A percentile compares a stretch with the other conserved stretches of the same genome.
Conservation (phyloP, 2,113 vertebrate genomes). For the Lagopus muta region DNA sequence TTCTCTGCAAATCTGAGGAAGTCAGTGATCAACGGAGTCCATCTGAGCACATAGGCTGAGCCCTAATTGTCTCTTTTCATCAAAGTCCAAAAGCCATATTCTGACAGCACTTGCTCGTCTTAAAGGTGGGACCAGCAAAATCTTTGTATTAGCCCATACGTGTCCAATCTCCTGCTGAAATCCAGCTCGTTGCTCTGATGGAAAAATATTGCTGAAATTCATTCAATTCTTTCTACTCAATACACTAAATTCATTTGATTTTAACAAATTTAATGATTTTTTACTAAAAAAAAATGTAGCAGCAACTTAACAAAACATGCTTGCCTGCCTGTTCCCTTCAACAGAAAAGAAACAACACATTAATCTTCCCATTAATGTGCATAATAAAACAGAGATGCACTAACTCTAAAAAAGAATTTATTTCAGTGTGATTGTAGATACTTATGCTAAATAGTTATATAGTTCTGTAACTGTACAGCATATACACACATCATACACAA, state of each 20-base stretch:
- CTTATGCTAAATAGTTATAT: neutral
- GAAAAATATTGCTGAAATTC: neutral
- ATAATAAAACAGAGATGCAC: neutral
- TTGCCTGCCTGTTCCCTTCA: neutral
- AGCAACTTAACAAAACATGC: neutral
- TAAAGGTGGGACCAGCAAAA: neutral
- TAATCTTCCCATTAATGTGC: neutral
- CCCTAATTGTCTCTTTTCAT: neutral
- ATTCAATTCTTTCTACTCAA: neutral
- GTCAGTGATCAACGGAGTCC: neutral
- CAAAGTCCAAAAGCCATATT: neutral
- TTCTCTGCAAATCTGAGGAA: neutral
- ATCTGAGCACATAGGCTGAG: neutral
- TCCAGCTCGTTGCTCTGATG: neutral
- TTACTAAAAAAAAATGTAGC: neutral
- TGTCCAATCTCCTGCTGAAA: neutral
- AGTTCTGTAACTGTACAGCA: neutral
- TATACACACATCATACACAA: neutral
- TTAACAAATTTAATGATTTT: neutral
- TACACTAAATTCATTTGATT: neutral
- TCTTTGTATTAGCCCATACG: neutral
- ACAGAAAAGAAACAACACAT: neutral
- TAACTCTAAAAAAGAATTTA: neutral
- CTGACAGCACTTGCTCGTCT: neutral
- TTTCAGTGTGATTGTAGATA: neutral